A percentile compares a stretch with the other conserved stretches of the same genome.
Evolutionary conservation across 2,113 vertebrate species (phyloP).

Genomic region (Poecile atricapillus): DNA sequence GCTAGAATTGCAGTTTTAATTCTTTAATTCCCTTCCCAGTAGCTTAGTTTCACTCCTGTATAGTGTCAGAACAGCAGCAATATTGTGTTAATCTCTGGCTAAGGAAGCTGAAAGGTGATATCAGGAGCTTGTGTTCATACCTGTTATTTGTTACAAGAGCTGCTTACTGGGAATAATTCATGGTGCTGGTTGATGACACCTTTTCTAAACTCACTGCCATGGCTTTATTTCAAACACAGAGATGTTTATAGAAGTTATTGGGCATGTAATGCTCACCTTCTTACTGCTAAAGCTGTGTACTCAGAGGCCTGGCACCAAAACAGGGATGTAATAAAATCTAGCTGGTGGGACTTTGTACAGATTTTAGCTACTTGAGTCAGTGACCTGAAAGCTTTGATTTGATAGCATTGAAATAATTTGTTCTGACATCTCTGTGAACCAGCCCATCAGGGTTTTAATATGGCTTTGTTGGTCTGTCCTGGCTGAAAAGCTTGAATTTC

Average conservation of each 20-base stretch:
- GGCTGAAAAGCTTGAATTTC: neutral
- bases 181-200: neutral
- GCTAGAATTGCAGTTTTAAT: neutral
- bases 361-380: neutral
- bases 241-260: neutral
- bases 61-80: neutral
- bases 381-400: constrained; percentile 21
- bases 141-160: neutral
- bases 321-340: neutral
- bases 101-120: neutral
- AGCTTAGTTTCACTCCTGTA: neutral
- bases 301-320: neutral
- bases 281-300: neutral
- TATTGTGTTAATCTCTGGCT: neutral
- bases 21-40: neutral
- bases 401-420: neutral
- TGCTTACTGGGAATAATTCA: neutral
- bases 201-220: neutral
- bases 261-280: neutral
- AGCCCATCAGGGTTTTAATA: neutral
- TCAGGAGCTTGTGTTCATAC: neutral
- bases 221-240: neutral
- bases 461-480: neutral
- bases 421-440: neutral
- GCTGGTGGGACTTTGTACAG: neutral